Conservation (phyloP, 2,888 invertebrate genomes). For the Drosophila cracens region DNA sequence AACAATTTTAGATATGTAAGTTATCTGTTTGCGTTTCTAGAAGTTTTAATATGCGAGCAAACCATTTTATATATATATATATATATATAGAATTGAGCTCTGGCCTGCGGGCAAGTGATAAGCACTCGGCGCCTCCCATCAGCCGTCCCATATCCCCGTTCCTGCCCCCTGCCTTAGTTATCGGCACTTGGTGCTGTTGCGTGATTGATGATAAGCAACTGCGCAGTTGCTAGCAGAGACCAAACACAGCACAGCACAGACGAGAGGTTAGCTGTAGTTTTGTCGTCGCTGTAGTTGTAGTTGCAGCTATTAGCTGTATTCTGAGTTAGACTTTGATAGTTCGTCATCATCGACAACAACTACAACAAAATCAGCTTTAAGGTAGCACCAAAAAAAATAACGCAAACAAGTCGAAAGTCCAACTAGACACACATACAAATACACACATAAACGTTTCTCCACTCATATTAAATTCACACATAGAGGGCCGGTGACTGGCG, state of each 20-base stretch:
- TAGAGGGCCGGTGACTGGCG: conserved; percentile 40
- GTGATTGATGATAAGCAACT: conserved; percentile 62
- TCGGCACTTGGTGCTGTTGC: conserved; percentile 32
- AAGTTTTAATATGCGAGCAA: background rate
- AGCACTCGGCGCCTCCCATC: conserved; percentile 8
- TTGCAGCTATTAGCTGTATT: conserved; percentile 20
- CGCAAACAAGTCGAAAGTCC: conserved; percentile 80
- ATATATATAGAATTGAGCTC: conserved; percentile 18
- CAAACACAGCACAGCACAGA: conserved; percentile 1
- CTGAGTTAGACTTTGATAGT: conserved; percentile 45
- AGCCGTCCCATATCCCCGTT: background rate
- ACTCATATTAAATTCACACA: conserved; percentile 9
- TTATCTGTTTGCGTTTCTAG: background rate
- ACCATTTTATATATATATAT: background rate
- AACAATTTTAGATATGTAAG: background rate
- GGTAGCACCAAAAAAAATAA: conserved; percentile 41
- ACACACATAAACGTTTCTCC: conserved; percentile 32
- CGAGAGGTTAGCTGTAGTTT: conserved; percentile 4
- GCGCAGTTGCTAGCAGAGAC: conserved; percentile 52
- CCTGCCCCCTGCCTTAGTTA: conserved; percentile 11
- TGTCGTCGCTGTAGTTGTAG: conserved; percentile 4
- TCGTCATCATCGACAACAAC: conserved; percentile 35
- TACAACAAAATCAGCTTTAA: conserved; percentile 35
- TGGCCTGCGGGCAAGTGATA: conserved; percentile 32
- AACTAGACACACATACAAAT: conserved; percentile 35